These are phyloP conservation scores for Mionectes olivaceus DNA, from an alignment of 2,797 vertebrate genomes.

Conservation along the genomic window DNA sequence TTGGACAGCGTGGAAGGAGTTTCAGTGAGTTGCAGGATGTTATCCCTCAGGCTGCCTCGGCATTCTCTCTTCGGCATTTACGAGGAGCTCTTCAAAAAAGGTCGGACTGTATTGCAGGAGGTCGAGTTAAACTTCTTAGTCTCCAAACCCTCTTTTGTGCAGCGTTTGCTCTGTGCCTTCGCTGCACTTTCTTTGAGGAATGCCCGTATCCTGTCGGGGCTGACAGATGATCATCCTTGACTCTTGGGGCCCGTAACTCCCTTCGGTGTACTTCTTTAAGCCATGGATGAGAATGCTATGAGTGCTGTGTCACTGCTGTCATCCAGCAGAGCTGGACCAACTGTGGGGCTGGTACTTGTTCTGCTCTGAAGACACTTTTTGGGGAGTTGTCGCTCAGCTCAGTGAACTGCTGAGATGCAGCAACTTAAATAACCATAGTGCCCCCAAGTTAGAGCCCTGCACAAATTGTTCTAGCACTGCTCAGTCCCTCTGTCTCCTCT, in stretches of 20 bases:
- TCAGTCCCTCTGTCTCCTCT: neutral
- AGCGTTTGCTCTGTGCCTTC: neutral
- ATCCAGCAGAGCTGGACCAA: neutral
- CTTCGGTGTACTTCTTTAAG: neutral
- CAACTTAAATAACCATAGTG: neutral
- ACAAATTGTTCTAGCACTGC: neutral
- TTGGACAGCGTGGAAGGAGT: neutral
- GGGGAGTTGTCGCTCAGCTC: neutral
- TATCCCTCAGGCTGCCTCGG: neutral
- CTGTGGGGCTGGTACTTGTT: neutral
- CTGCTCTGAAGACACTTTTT: neutral
- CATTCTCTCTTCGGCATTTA: neutral
- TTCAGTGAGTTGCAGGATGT: neutral
- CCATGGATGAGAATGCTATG: neutral
- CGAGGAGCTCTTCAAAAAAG: neutral
- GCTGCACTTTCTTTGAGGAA: neutral
- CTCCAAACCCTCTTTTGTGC: neutral
- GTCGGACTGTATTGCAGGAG: neutral
- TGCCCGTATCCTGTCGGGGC: neutral
- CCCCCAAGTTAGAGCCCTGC: neutral
- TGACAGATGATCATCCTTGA: neutral
- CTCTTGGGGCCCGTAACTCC: neutral
- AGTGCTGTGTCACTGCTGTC: neutral
- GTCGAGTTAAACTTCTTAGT: neutral
- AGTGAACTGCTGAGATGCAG: neutral